Evolutionary conservation across 2,888 invertebrate species (phyloP), one percentile per base, ranked within the genome.

Genomic region (Nemapogon koenigi): DNA sequence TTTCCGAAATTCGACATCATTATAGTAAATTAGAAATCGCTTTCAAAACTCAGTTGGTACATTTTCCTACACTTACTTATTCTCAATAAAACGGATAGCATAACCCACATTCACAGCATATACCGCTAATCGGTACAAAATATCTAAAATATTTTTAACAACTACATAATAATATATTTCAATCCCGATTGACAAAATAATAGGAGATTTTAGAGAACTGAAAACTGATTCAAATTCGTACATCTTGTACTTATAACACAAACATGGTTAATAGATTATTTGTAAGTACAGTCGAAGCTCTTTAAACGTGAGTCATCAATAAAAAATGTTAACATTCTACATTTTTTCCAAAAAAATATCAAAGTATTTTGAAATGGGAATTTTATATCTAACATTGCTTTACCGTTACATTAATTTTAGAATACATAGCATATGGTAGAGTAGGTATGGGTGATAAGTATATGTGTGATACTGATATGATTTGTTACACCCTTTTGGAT

Each of bases 391-490:
- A n/a, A n/a, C n/a, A n/a, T n/a, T n/a, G n/a, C n/a, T n/a, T n/a
- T n/a, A n/a, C n/a, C n/a, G n/a, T n/a, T n/a, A n/a, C n/a, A n/a
- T n/a, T n/a, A n/a, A n/a, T n/a, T n/a, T n/a, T n/a, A n/a, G n/a
- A n/a, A n/a, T n/a, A n/a, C n/a, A n/a, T n/a, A n/a, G n/a, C n/a
- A n/a, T n/a, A n/a, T n/a, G n/a, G n/a, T n/a, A n/a, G n/a, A n/a
- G n/a, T n/a, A n/a, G n/a, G n/a, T n/a, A n/a, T n/a, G n/a, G n/a
- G n/a, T n/a, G n/a, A n/a, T n/a, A n/a, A n/a, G n/a, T n/a, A n/a
- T n/a, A n/a, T n/a, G n/a, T n/a, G n/a, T 62, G n/a, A 64, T 65
- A 61, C 62, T 59, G 65, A 61, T 62, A 62, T 59, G 58, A 64
- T 60, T 53, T 48, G 33, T 27, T 47, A 40, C 46, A 46, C 41